A percentile compares a stretch with the other conserved stretches of the same genome.
Conservation (phyloP, 64 coral and sea anemone species). For the Pocillopora damicornis region DNA sequence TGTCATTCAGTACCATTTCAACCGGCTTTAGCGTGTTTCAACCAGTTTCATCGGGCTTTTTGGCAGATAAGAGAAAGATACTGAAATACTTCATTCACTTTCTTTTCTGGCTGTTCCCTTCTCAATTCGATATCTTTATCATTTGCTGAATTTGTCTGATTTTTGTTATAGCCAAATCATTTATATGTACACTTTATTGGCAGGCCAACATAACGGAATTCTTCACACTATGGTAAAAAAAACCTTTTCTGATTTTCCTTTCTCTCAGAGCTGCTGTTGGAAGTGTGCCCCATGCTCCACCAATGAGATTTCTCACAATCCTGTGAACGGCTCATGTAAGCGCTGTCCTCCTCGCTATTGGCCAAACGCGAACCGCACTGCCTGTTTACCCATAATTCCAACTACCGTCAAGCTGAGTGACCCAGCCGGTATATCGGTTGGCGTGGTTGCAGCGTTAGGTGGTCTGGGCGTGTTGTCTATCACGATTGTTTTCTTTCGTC, state of each 20-base stretch:
- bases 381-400: slow-evolving; percentile 56
- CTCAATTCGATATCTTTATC: no score
- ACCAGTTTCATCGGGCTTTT: neutral
- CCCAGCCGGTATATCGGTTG: slow-evolving; percentile 57
- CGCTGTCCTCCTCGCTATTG: slow-evolving; percentile 61
- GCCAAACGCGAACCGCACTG: slow-evolving; percentile 68
- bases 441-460: slow-evolving; percentile 47
- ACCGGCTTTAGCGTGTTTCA: neutral
- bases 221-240: no score
- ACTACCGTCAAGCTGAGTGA: slow-evolving; percentile 51
- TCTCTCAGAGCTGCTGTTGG: slow-evolving; percentile 76
- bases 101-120: no score
- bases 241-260: neutral
- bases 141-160: no score
- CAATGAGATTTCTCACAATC: slow-evolving; percentile 64
- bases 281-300: slow-evolving; percentile 44
- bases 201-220: no score
- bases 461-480: slow-evolving; percentile 51
- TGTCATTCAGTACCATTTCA: neutral
- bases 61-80: no score
- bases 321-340: slow-evolving; percentile 53
- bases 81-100: no score
- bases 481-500: slow-evolving; percentile 44
- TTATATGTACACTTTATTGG: no score
- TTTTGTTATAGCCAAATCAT: no score